phyloP scores from a whole-genome alignment of 2,113 vertebrate species.

The Podarcis muralis region DNA sequence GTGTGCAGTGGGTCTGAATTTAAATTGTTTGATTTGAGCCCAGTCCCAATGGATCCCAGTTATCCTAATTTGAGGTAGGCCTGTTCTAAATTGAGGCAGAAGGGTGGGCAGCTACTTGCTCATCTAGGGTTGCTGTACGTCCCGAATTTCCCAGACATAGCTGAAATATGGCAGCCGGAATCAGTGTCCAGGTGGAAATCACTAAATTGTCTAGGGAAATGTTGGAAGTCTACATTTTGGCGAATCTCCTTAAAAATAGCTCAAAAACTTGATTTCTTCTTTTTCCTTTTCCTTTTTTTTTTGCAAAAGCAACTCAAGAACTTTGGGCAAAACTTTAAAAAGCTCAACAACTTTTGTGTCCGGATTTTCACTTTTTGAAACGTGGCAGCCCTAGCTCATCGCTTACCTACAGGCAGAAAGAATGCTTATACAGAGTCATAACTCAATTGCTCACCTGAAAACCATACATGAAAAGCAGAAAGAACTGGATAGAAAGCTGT shows the following conservation, averaged over 20 bases:
- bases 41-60: background rate
- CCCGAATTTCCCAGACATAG: no score
- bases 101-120: background rate
- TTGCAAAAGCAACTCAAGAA: no score
- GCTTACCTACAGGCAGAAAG: background rate
- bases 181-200: no score
- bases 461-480: background rate
- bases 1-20: background rate
- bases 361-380: no score
- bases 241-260: no score
- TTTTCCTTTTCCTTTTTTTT: accelerated
- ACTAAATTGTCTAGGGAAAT: no score
- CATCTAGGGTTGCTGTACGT: no score
- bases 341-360: no score
- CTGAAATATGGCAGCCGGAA: no score
- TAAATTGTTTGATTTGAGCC: background rate
- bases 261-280: no score
- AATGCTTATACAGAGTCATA: background rate
- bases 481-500: background rate
- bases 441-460: background rate
- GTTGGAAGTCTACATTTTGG: no score
- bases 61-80: background rate
- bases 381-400: background rate
- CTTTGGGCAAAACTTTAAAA: no score
- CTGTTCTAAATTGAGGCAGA: background rate